Conservation (phyloP, 2,797 vertebrate species). For the Saxicola maurus region DNA sequence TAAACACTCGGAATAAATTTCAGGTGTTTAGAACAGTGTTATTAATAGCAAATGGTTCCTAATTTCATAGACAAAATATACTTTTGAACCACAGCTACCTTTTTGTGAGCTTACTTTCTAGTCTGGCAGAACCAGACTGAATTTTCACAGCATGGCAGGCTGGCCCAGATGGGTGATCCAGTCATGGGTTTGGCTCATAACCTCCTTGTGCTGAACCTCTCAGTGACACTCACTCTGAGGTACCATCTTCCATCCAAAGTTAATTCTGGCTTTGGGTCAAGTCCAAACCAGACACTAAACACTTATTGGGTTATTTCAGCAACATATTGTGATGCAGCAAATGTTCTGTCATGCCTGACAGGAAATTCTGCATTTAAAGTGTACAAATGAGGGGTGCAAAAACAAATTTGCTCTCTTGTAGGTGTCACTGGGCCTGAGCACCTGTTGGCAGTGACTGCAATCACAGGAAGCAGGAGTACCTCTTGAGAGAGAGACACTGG, state of each 20-base stretch:
- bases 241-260: background rate
- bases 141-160: background rate
- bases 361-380: background rate
- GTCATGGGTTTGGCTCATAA: background rate
- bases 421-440: background rate
- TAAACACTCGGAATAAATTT: background rate
- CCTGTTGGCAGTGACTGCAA: background rate
- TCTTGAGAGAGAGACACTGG: background rate
- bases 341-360: background rate
- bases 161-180: background rate
- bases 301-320: background rate
- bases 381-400: background rate
- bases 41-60: background rate
- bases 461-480: background rate
- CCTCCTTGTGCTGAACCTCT: background rate
- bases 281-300: background rate
- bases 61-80: background rate
- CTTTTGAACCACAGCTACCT: background rate
- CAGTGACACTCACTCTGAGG: fast-evolving
- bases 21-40: background rate
- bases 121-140: background rate
- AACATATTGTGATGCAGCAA: background rate
- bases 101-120: background rate
- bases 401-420: background rate
- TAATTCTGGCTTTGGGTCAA: background rate